Evolutionary conservation across 2,113 vertebrate genomes (phyloP), one percentile per base, ranked within the genome.

Genomic region (Benitochromis conjunctus): DNA sequence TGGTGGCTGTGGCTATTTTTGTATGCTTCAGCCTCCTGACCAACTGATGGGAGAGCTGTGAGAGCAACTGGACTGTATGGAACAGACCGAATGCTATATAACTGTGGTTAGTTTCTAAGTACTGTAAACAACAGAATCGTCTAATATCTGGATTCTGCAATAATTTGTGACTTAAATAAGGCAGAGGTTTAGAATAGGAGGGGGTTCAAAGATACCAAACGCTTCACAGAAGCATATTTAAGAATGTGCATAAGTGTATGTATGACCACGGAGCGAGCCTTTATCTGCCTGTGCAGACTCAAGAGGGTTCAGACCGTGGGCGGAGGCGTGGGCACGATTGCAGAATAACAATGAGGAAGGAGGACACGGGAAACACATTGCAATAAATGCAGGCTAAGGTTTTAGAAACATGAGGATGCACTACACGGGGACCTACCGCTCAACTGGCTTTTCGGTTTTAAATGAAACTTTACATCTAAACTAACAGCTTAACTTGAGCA

Each of bases 1-100:
- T 92, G 90, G 86, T 93, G 81, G 82, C 78, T 78, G 77, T 48
- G 84, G 81, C 92, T 95, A 96, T 95, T 96, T 95, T 85, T 87
- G 86, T 81, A 19, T 82, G 31, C 41, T 83, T 82, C 69, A 84
- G 84, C 82, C 89, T 94, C 71, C 9, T 38, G 90, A 88, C 88
- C 84, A 86, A 66, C 71, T 66, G 80, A 83, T 29, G 77, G 53
- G 16, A 71, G 54, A 86, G 71, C 88, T 85, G 81, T 82, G 80
- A 92, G 64, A 74, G 53, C 55, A 62, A 64, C 56, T 12, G 55
- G 21, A 71, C 79, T 78, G 76, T 48, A 24, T 9, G 41, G 38
- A 48, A 55, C 18, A 11, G 21, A 36, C n/a, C 36, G 31, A 0
- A 64, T 12, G 18, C 18, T 64, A 2, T 36, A 64, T 36, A 64